Percentiles rank a stretch among this genome's conserved stretches.
Conservation (phyloP, 2,797 vertebrate species). For the Poliocrania exsul region DNA sequence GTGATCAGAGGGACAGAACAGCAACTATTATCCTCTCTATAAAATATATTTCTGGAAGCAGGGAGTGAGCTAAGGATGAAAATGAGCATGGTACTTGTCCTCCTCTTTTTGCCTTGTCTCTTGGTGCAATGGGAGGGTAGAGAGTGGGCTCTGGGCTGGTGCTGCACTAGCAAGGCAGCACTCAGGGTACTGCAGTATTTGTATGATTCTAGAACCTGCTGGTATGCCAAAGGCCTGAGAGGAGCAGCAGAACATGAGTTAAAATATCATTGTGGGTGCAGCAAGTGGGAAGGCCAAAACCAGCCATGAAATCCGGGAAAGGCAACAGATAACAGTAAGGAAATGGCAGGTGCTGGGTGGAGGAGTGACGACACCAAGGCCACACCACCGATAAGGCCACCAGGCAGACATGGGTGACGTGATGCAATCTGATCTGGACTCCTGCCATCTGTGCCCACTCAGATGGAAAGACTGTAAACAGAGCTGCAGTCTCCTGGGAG, state of each 20-base stretch:
- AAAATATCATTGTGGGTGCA: background rate
- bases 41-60: background rate
- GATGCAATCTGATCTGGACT: background rate
- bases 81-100: background rate
- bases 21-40: rapidly evolving
- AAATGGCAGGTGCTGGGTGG: background rate
- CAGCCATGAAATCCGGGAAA: background rate
- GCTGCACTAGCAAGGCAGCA: rapidly evolving
- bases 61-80: background rate
- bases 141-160: background rate
- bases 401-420: rapidly evolving
- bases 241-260: background rate
- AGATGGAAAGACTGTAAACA: background rate
- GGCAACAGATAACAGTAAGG: background rate
- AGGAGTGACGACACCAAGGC: background rate
- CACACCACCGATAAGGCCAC: background rate
- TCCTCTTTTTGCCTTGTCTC: background rate
- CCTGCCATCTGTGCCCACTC: background rate
- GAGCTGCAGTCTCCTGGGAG: rapidly evolving
- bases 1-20: background rate
- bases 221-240: background rate
- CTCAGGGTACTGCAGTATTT: rapidly evolving
- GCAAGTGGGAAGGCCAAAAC: rapidly evolving
- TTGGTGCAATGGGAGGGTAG: rapidly evolving
- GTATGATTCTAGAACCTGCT: rapidly evolving